Percentiles rank a stretch among this genome's conserved stretches.
Conservation (phyloP, 2,797 vertebrate species). For the Mionectes olivaceus region DNA sequence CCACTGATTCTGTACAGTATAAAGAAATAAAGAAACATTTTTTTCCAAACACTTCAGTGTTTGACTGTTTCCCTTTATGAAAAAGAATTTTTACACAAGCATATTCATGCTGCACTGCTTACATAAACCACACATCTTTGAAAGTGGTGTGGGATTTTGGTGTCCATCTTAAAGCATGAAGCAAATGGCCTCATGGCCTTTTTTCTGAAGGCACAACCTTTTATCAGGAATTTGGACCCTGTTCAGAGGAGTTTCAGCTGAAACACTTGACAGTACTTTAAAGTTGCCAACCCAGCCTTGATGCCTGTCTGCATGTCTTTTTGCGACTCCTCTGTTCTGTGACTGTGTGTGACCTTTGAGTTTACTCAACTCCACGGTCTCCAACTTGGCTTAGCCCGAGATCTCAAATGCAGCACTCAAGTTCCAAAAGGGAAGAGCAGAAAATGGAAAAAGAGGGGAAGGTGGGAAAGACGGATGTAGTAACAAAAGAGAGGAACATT, state of each 20-base stretch:
- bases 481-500: not conserved
- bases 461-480: not conserved
- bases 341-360: not conserved
- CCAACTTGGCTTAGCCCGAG: not conserved
- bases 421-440: not conserved
- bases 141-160: not conserved
- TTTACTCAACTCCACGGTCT: not conserved
- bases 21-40: not conserved
- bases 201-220: not conserved
- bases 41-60: not conserved
- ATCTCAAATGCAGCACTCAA: not conserved
- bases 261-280: not conserved
- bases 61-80: not conserved
- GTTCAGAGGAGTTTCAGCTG: not conserved
- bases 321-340: not conserved
- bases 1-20: not conserved
- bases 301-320: not conserved
- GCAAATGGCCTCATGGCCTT: not conserved
- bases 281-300: not conserved
- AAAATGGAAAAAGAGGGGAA: not conserved
- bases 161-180: not conserved
- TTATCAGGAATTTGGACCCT: not conserved
- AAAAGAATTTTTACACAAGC: not conserved
- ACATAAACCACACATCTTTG: not conserved
- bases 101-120: not conserved